Base-by-base conservation (phyloP, 30 jellyfish, hydroid and myxozoan species). In the Hydractinia echinata region DNA sequence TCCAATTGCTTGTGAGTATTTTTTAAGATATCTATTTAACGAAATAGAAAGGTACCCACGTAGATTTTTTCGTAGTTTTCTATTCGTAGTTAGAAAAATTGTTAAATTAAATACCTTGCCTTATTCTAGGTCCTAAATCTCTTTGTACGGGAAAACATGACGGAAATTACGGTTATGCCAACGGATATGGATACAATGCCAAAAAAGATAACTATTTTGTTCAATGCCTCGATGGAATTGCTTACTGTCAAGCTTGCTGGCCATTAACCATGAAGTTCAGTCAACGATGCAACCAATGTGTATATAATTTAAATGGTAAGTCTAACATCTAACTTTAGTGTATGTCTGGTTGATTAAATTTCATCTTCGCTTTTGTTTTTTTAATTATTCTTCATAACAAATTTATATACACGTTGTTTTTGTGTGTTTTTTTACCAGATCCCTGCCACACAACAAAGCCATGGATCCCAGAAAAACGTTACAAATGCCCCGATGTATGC, bases 241-340 rank as follows among this genome's bases (percentile, higher is more conserved):
- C 76, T 51, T 54, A 77, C 55, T 77, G 85, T n/a, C 85, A 77
- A 77, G 60, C 85, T n/a, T 77, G 85, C 80, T 77, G 85, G 85
- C 85, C 85, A 5, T 64, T 44, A 7, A 52, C 60, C 44, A 54
- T 77, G 74, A 54, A 11, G 13, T 77, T 54, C 80, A 54, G 55
- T 61, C 2, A 77, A 77, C 51, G 53, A 48, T 77, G 85, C 55
- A 60, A 77, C 56, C 85, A 77, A 62, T 77, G 85, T 55, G 60
- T 77, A n/a, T 77, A 77, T 54, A 10, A 18, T 14, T 60, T 51
- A 54, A 20, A 77, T 4, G 74, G 85, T 76, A 51, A 1, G 84
- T 15, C 2, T 68, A 9, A 8, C 20, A 19, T n/a, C 68, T 56
- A 0, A 58, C 15, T 68, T 72, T 4, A 30, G 44, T 2, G 44